These are phyloP conservation scores for Erithacus rubecula DNA, from an alignment of 2,797 vertebrate genomes.

Conservation along the genomic window DNA sequence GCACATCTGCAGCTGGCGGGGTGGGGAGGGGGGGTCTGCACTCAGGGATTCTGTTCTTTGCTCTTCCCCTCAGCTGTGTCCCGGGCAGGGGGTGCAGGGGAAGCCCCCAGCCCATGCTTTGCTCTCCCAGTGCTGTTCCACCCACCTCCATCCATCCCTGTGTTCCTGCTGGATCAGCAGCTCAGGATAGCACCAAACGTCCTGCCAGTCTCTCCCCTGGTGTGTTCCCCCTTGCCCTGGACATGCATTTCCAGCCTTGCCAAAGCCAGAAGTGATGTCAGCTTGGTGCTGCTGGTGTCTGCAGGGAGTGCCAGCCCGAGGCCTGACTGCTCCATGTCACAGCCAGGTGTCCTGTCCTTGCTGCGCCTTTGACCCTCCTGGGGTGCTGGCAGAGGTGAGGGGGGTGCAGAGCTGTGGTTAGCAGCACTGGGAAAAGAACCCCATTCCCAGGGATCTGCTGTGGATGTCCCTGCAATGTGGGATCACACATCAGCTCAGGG, in stretches of 20 bases:
- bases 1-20: not conserved
- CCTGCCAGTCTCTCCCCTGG: not conserved
- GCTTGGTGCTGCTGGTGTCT: not conserved
- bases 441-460: rapidly evolving
- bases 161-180: rapidly evolving
- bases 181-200: not conserved
- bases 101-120: not conserved
- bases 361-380: rapidly evolving
- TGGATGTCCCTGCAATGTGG: rapidly evolving
- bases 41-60: rapidly evolving
- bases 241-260: rapidly evolving
- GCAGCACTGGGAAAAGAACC: rapidly evolving
- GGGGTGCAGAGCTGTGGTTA: not conserved
- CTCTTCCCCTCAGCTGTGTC: not conserved
- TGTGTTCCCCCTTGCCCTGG: not conserved
- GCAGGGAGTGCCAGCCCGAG: rapidly evolving
- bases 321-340: rapidly evolving
- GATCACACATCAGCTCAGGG: rapidly evolving
- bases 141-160: rapidly evolving
- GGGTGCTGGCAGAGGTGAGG: not conserved
- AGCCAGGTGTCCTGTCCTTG: rapidly evolving
- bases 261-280: rapidly evolving
- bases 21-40: not conserved
- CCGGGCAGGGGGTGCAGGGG: rapidly evolving
- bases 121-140: not conserved